A percentile compares a stretch with the other conserved stretches of the same genome.
phyloP scores from a whole-genome alignment of 2,113 vertebrate genomes.

The Gobio gobio region DNA sequence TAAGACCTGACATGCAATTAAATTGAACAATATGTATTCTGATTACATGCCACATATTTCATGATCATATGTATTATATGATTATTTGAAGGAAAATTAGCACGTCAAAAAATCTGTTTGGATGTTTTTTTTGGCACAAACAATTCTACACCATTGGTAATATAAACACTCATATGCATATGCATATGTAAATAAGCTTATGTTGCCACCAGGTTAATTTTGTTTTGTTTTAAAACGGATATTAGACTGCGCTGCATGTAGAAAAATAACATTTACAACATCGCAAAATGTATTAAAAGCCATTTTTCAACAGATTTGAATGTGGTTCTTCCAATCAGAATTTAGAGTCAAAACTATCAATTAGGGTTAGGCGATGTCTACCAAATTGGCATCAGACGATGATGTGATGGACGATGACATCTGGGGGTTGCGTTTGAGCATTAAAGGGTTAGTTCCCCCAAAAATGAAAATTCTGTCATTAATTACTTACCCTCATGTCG shows the following conservation, averaged over 20 bases:
- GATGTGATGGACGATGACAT: too few relatives aligned
- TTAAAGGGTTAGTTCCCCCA: too few relatives aligned
- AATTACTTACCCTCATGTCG: too few relatives aligned
- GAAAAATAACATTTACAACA: neutral
- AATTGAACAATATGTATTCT: neutral
- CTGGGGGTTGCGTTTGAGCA: too few relatives aligned
- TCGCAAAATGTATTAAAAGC: neutral
- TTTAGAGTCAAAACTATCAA: neutral
- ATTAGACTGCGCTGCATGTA: neutral
- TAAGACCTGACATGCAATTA: neutral
- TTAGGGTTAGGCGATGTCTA: neutral
- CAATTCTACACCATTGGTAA: neutral
- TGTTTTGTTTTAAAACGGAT: neutral
- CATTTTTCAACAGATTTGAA: neutral
- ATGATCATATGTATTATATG: neutral
- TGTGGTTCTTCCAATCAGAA: neutral
- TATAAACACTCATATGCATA: neutral
- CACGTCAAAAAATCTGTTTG: neutral
- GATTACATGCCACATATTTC: neutral
- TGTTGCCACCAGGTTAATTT: neutral
- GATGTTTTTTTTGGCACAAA: neutral
- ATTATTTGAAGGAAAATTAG: neutral
- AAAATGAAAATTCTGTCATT: too few relatives aligned
- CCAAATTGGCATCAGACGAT: too few relatives aligned
- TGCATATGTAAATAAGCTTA: neutral